Evolutionary conservation across 2,113 vertebrate species (phyloP), one percentile per base, ranked within the genome.

Genomic region (Myrmecobius fasciatus): DNA sequence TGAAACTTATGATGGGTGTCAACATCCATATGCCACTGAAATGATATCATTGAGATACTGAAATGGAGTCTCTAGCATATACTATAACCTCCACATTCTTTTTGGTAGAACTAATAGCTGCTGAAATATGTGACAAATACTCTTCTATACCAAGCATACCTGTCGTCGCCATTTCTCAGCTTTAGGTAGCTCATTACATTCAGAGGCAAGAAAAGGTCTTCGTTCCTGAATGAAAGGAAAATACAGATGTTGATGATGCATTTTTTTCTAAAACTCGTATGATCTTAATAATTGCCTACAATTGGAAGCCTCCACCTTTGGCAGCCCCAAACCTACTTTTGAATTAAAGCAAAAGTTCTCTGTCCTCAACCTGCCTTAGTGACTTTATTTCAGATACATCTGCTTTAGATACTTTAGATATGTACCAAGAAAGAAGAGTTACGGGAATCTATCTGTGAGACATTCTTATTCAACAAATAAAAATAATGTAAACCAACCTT

Each of bases 151-250:
- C 75, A 0, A 94, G 90, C 53, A 20, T 95, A 99, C 99, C 99
- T 99, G 99, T 52, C 99, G 97, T 94, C 99, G 99, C 99, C 99
- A 99, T 43, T 99, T 99, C 98, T 99, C 99, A 14, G 99, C 99
- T 98, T 99, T 99, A 0, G 99, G 99, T 91, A 99, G 98, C 36
- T 99, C 99, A 25, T 98, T 99, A 51, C 99, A 99, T 97, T 99
- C 99, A 0, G 99, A 99, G 0, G 99, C 99, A 52, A 99, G 99
- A 93, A 99, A 99, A 0, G 99, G 99, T 93, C 99, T 99, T 96
- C 99, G 98, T 26, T 99, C 99, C 99, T 99, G 97, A 91, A 43
- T 47, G 47, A 54, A 91, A 98, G 25, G 96, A 96, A 94, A 91
- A 96, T 0, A 46, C 6, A 11, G 26, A 1, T 0, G 2, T 26